Evolutionary conservation across 2,888 invertebrate species (phyloP).

Genomic region (Drosophila merina): DNA sequence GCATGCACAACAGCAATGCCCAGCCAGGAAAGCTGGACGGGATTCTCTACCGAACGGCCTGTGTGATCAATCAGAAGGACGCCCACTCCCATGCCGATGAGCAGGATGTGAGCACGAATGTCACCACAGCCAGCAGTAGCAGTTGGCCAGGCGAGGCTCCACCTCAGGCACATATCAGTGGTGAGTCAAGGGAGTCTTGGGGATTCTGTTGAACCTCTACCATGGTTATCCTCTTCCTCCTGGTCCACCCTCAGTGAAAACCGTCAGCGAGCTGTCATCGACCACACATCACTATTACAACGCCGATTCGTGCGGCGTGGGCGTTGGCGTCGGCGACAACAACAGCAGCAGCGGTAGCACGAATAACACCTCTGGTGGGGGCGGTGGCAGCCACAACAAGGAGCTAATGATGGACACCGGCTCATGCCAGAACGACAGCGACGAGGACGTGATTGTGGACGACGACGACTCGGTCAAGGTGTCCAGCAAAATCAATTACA

Average conservation of each 20-base stretch:
- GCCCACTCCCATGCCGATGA: constrained; percentile 67
- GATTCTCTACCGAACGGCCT: constrained; percentile 82
- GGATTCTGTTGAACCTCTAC: background rate
- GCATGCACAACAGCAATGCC: constrained; percentile 79
- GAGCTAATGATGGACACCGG: constrained; percentile 78
- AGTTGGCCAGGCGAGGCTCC: constrained; percentile 64
- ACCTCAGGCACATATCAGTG: constrained; percentile 79
- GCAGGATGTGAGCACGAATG: constrained; percentile 80
- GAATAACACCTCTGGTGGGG: constrained; percentile 28
- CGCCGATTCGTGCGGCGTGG: constrained; percentile 82
- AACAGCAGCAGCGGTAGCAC: constrained; percentile 48
- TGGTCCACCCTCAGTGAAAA: constrained; percentile 76
- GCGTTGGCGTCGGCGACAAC: constrained; percentile 40
- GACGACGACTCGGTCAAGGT: constrained; percentile 83
- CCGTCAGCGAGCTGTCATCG: constrained; percentile 83
- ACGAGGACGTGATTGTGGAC: constrained; percentile 84
- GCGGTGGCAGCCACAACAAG: constrained; percentile 57
- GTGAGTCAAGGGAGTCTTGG: constrained; percentile 50
- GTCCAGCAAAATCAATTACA: constrained; percentile 63
- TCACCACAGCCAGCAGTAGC: constrained; percentile 66
- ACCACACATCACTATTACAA: constrained; percentile 84
- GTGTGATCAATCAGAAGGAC: constrained; percentile 82
- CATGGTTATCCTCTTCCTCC: background rate
- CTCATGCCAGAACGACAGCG: constrained; percentile 83
- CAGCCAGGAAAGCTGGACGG: constrained; percentile 82